Evolutionary conservation across 2,113 vertebrate species (phyloP).

Genomic region (Nesogale talazaci): DNA sequence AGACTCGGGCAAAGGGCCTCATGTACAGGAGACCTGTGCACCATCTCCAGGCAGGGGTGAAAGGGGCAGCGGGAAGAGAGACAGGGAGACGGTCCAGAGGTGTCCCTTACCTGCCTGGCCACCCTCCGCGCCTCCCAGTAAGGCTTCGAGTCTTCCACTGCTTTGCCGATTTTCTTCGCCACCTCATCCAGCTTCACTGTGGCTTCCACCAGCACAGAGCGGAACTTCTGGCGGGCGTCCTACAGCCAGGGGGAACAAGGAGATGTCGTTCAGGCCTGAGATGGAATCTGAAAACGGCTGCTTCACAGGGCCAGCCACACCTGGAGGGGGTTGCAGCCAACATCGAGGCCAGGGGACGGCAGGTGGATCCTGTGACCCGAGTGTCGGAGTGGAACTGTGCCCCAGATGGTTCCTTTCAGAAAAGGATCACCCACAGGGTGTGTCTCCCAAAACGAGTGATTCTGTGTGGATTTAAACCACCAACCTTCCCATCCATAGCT

Average conservation of each 20-base stretch:
- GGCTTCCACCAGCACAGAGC: constrained; percentile 94
- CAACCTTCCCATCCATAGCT: not conserved
- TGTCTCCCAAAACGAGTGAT: not conserved
- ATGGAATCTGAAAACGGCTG: not conserved
- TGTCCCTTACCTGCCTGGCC: constrained; percentile 92
- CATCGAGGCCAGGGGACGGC: not conserved
- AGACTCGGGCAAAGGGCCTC: not conserved
- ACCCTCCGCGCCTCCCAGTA: constrained; percentile 97
- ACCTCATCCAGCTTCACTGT: constrained; percentile 96
- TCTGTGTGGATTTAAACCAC: not conserved
- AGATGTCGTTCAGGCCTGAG: not conserved
- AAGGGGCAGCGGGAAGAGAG: not conserved
- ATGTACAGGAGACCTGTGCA: not conserved
- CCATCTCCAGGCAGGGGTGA: too few species aligned
- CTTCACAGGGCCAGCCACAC: not conserved
- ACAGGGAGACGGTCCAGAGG: accelerated
- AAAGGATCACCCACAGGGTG: not conserved
- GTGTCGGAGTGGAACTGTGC: not conserved
- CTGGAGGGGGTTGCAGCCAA: not conserved
- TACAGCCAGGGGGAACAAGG: constrained; percentile 71
- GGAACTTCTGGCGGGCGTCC: constrained; percentile 97
- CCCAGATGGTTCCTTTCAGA: not conserved
- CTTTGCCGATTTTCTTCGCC: constrained; percentile 96
- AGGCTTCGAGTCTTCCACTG: constrained; percentile 97
- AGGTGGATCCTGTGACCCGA: too few species aligned